Evolutionary conservation across 2,888 invertebrate genomes (phyloP).

Genomic region (Lithosia quadra): DNA sequence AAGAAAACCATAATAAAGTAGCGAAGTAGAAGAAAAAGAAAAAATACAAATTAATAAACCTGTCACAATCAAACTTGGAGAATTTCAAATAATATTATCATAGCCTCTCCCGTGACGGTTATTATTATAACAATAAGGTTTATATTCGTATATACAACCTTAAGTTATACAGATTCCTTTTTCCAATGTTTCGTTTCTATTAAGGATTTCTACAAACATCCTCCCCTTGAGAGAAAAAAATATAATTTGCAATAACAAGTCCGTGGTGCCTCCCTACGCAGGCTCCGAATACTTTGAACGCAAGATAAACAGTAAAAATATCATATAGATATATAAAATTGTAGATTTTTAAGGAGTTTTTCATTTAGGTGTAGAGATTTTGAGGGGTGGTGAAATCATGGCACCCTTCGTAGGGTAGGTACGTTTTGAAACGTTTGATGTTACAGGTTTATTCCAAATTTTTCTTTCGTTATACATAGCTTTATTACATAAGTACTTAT

Average conservation of each 20-base stretch:
- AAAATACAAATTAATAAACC: constrained; percentile 75
- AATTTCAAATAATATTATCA: constrained; percentile 43
- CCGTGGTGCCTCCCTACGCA: constrained; percentile 49
- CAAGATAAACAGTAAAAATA: constrained; percentile 31
- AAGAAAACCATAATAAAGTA: constrained; percentile 52
- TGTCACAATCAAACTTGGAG: constrained; percentile 60
- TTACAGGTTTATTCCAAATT: not conserved
- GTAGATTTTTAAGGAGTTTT: constrained; percentile 13
- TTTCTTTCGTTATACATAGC: not conserved
- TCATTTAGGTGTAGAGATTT: constrained; percentile 20
- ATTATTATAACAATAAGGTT: constrained; percentile 1
- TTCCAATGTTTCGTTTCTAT: constrained; percentile 72
- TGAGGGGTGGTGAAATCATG: constrained; percentile 8
- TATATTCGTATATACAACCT: constrained; percentile 29
- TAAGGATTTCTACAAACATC: constrained; percentile 71
- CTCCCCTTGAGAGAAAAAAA: constrained; percentile 66
- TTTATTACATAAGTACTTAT: too few relatives aligned
- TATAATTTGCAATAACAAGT: constrained; percentile 78
- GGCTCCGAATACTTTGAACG: constrained; percentile 37
- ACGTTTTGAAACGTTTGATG: not conserved
- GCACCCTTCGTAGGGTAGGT: not conserved
- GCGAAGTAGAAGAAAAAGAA: constrained; percentile 47
- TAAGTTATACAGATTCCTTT: constrained; percentile 54
- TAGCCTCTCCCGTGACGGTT: constrained; percentile 1
- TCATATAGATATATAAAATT: constrained; percentile 20